Evolutionary conservation across 2,113 vertebrate genomes (phyloP), one percentile per base, ranked within the genome.

Genomic region (Pseudopodoces humilis): DNA sequence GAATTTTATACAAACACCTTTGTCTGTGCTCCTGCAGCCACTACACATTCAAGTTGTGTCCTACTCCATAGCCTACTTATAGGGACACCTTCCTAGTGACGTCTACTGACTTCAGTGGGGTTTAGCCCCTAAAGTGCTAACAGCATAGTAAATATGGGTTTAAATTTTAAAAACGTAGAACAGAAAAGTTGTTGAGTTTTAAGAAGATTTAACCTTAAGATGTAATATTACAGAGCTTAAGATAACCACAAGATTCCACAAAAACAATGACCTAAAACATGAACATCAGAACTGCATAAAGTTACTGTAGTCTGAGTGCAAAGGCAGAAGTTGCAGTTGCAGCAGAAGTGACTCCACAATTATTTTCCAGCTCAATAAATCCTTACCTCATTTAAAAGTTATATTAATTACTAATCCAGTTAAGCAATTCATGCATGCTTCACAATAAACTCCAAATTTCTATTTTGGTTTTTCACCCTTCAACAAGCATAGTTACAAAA

Each of bases 341-440:
- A 83, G 44, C 30, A 88, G 43, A 92, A 91, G 43, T 86, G 75
- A 94, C 46, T 70, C 52, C 15, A 59, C 37, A 76, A 53, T 58
- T 90, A 49, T 77, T 90, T 95, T 80, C 67, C 67, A 93, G 46
- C 30, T 94, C 71, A 77, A 35, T 53, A 90, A 91, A 76, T 46
- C 67, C 50, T 64, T 65, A 64, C 8, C 4, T 82, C 2, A 8
- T 83, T 96, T 72, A 41, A 80, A 92, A 96, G 68, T 67, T 13
- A 18, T 28, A 75, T 68, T 85, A 82, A 88, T 85, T 83, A 58
- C 64, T 88, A 83, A 47, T 30, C 25, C 9, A 77, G 35, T 49
- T 78, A 67, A 58, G 27, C 30, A 39, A 64, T 74, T 90, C 35
- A 77, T 43, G 47, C 6, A 8, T 21, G n/a, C 44, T 67, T 92